Evolutionary conservation across 2,888 invertebrate genomes (phyloP).

Genomic region (Allophyes oxyacanthae): DNA sequence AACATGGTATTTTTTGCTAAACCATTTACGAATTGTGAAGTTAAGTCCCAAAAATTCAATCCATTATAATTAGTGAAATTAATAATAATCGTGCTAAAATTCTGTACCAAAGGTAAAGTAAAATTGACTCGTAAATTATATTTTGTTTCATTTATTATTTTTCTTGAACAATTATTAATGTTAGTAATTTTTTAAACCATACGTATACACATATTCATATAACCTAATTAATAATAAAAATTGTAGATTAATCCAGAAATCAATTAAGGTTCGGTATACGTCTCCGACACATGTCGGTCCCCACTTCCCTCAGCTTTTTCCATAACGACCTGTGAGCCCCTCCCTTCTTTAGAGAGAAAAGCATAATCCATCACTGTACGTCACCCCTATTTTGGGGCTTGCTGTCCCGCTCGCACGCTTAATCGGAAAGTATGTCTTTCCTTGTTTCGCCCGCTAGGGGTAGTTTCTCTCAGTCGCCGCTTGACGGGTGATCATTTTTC

Average conservation of each 20-base stretch:
- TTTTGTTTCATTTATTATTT: slow-evolving; percentile 5
- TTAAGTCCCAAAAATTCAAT: no score
- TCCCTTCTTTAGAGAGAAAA: slow-evolving; percentile 90
- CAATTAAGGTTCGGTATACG: slow-evolving; percentile 89
- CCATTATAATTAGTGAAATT: no score
- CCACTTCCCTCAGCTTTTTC: slow-evolving; percentile 90
- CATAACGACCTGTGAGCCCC: slow-evolving; percentile 90
- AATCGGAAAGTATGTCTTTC: slow-evolving; percentile 73
- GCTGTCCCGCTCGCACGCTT: slow-evolving; percentile 79
- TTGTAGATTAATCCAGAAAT: slow-evolving; percentile 79
- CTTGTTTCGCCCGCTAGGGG: slow-evolving; percentile 86
- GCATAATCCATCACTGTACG: slow-evolving; percentile 91
- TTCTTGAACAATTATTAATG: slow-evolving; percentile 22
- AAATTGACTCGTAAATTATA: not conserved
- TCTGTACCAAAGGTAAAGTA: no score
- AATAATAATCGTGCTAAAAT: no score
- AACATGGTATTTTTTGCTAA: no score
- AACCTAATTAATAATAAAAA: slow-evolving; percentile 65
- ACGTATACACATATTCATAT: slow-evolving; percentile 32
- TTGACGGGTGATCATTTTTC: slow-evolving; percentile 93
- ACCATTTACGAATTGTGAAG: no score
- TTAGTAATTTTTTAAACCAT: slow-evolving; percentile 22
- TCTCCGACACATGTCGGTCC: slow-evolving; percentile 90
- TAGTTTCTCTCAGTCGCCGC: slow-evolving; percentile 90
- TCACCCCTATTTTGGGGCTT: slow-evolving; percentile 90